Evolutionary conservation across 2,888 invertebrate genomes (phyloP).

Genomic region (Podabrus alpinus): DNA sequence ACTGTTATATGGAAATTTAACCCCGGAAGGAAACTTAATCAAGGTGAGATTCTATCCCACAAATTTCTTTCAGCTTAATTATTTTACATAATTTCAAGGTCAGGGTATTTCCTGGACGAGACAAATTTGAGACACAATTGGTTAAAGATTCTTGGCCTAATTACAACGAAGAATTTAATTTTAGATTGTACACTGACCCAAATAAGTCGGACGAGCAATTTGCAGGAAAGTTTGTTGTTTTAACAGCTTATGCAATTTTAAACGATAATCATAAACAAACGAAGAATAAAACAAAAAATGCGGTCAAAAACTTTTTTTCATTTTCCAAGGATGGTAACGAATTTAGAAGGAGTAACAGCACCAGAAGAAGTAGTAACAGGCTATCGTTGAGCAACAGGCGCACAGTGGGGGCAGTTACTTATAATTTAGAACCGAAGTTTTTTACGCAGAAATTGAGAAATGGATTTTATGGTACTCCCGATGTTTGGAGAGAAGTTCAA

Average conservation of each 20-base stretch:
- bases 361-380: constrained; percentile 54
- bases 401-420: constrained; percentile 70
- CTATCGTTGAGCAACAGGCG: constrained; percentile 65
- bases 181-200: constrained; percentile 61
- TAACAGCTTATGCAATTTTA: constrained; percentile 70
- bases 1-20: constrained; percentile 72
- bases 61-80: background rate
- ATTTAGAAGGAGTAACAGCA: constrained; percentile 40
- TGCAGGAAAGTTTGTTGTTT: constrained; percentile 69
- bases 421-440: constrained; percentile 67
- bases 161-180: constrained; percentile 79
- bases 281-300: constrained; percentile 44
- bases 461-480: constrained; percentile 66
- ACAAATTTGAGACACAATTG: constrained; percentile 74
- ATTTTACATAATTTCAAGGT: constrained; percentile 59
- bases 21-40: constrained; percentile 77
- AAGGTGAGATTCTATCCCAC: constrained; percentile 62
- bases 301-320: constrained; percentile 43
- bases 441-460: constrained; percentile 66
- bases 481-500: constrained; percentile 70
- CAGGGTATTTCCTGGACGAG: constrained; percentile 76
- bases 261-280: constrained; percentile 58
- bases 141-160: constrained; percentile 79
- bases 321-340: constrained; percentile 50
- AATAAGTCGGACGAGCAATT: constrained; percentile 63